Conservation (phyloP, 1,140 invertebrate genomes). For the Meteorus sp. region DNA sequence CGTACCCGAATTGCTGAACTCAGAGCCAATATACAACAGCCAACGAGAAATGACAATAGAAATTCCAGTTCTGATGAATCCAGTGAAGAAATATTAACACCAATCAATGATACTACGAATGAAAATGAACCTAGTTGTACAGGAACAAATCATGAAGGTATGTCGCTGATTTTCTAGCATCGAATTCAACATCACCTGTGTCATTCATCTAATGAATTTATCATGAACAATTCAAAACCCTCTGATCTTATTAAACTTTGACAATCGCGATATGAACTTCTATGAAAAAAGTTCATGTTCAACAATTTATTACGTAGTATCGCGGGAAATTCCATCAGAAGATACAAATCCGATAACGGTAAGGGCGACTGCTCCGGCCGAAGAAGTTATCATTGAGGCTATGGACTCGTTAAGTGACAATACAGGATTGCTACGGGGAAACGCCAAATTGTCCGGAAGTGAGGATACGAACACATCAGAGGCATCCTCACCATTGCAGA, state of each 20-base stretch:
- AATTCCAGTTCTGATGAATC: slow-evolving; percentile 17
- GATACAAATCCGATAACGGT: slow-evolving; percentile 22
- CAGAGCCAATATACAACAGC: slow-evolving; percentile 40
- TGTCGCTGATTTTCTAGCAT: slow-evolving; percentile 20
- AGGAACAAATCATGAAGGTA: slow-evolving; percentile 19
- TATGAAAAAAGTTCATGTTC: no score
- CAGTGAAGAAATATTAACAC: slow-evolving; percentile 38
- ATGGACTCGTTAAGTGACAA: slow-evolving; percentile 53
- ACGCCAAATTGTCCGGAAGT: slow-evolving; percentile 22
- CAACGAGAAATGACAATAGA: slow-evolving; percentile 11
- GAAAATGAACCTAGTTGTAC: slow-evolving; percentile 40
- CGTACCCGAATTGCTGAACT: slow-evolving; percentile 44
- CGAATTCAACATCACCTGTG: no score
- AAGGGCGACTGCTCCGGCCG: slow-evolving; percentile 31
- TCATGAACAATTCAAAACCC: no score
- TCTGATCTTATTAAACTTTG: background rate
- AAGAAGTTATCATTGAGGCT: slow-evolving; percentile 51
- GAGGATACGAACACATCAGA: slow-evolving; percentile 14
- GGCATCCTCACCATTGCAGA: slow-evolving; percentile 1
- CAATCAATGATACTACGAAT: slow-evolving; percentile 30
- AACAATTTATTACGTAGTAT: slow-evolving; percentile 11
- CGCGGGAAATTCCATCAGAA: slow-evolving; percentile 29
- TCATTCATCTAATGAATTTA: no score
- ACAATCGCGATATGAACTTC: slow-evolving; percentile 30
- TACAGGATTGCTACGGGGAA: slow-evolving; percentile 31